These are phyloP conservation scores for Lepilemur septentrionalis DNA, from an alignment of 2,797 vertebrate genomes.

Conservation along the genomic window DNA sequence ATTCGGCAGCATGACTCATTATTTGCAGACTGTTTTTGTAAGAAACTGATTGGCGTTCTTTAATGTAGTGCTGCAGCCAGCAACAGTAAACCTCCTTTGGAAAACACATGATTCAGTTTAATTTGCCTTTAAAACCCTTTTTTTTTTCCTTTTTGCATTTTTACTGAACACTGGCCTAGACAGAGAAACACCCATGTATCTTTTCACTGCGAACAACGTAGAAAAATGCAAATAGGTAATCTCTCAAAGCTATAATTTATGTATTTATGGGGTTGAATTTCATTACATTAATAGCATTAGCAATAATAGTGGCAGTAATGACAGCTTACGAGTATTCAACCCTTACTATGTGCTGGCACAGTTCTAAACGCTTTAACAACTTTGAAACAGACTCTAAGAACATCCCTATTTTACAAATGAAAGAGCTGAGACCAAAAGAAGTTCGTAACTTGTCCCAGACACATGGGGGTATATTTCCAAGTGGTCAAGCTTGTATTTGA, in stretches of 20 bases:
- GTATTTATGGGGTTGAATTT: not conserved
- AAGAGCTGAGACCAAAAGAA: not conserved
- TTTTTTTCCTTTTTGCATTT: not conserved
- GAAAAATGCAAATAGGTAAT: not conserved
- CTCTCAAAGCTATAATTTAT: not conserved
- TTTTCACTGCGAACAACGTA: not conserved
- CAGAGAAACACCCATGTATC: not conserved
- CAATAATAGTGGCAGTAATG: not conserved
- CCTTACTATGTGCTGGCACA: not conserved
- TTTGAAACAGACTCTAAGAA: not conserved
- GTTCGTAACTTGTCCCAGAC: not conserved
- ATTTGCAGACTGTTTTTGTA: constrained; percentile 33
- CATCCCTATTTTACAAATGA: not conserved
- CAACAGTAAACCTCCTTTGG: constrained; percentile 21
- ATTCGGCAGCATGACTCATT: constrained; percentile 54
- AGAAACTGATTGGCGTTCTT: not conserved
- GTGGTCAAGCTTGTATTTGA: not conserved
- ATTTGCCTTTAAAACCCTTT: constrained; percentile 28
- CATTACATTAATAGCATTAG: not conserved
- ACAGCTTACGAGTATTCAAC: not conserved
- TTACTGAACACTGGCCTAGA: not conserved
- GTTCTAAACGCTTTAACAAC: not conserved
- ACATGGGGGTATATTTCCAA: not conserved
- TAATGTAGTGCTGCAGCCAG: not conserved
- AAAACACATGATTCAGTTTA: constrained; percentile 45